Evolutionary conservation across 2,888 invertebrate genomes (phyloP).

Genomic region (Geotrupes spiniger): DNA sequence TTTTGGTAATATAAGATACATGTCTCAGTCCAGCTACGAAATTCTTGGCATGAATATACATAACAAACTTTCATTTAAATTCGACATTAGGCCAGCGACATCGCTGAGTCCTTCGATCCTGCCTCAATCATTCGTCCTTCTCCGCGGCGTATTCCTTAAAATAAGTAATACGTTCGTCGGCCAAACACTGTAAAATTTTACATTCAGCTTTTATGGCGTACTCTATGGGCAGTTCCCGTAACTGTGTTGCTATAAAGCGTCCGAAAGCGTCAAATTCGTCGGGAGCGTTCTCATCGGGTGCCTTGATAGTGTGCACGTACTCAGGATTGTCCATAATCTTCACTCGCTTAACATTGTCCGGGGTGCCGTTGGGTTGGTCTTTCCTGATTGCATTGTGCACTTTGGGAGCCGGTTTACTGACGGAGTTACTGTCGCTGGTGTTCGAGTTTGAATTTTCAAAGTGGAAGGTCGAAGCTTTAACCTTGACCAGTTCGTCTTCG

Average conservation of each 20-base stretch:
- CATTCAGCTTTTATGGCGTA: constrained; percentile 10
- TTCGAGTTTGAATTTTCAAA: constrained; percentile 16
- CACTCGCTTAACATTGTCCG: constrained; percentile 8
- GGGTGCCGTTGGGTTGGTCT: not conserved
- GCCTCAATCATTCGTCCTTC: constrained; percentile 5
- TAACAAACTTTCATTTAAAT: too few relatives aligned
- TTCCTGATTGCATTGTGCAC: not conserved
- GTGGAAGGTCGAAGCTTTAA: constrained; percentile 10
- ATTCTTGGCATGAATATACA: too few relatives aligned
- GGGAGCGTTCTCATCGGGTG: not conserved
- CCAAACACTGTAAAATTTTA: constrained; percentile 16
- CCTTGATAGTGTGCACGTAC: constrained; percentile 10
- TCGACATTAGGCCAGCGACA: too few relatives aligned
- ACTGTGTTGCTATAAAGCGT: constrained; percentile 14
- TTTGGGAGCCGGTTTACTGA: not conserved
- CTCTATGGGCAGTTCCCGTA: constrained; percentile 15
- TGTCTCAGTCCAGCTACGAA: too few relatives aligned
- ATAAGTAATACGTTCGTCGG: constrained; percentile 16
- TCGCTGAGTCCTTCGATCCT: not conserved
- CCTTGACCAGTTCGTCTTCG: constrained; percentile 16
- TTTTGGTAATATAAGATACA: too few relatives aligned
- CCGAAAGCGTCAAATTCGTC: constrained; percentile 19
- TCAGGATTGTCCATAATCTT: constrained; percentile 16
- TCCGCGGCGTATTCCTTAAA: constrained; percentile 10
- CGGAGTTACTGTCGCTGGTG: not conserved